Base-by-base conservation (phyloP, 2,888 invertebrate genomes). In the Drosophila nr. perissopoda region DNA sequence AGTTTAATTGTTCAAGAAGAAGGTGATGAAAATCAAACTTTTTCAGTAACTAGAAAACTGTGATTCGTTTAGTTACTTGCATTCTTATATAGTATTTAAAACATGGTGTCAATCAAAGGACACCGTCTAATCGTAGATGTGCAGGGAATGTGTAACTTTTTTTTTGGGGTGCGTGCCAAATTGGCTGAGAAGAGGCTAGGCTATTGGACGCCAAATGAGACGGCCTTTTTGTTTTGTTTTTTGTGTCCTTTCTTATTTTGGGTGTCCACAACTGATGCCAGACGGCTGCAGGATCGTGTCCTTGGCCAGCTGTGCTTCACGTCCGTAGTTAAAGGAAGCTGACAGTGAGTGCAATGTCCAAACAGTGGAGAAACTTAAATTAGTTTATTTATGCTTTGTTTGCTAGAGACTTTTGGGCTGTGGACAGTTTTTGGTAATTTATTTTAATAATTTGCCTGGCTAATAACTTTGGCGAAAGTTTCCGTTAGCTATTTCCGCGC, bases 341-440 rank as follows among this genome's bases (percentile, higher is more conserved):
- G 63, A 21, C 65, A 62, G 56, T 8, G 27, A 29, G 56, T 74
- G 74, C 70, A 71, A 52, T 74, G 61, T 36, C 57, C 62, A 60
- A 57, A 36, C 54, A 63, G 51, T 31, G 54, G 54, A 49, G 73
- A 82, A 86, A 89, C 82, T 87, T 87, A 84, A 87, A 87, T 87
- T 89, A 87, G 86, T 87, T 87, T 89, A 84, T 87, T 89, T 83
- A 84, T 89, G 87, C 85, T 83, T 87, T 87, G 85, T 84, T 89
- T 83, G 85, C 71, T 59, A 74, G 69, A 53, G 80, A 80, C 71
- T 73, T 60, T 53, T 16, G 38, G 29, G 49, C 62, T 40, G 45
- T 56, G 67, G 64, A 65, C 73, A 65, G 76, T 75, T 75, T 75
- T 74, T 45, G 68, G 79, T 74, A 77, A 79, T 82, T 73, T 79